Percentiles rank a stretch among this genome's conserved stretches.
phyloP scores from a whole-genome alignment of 2,113 vertebrate species.

The Scytalopus superciliaris region DNA sequence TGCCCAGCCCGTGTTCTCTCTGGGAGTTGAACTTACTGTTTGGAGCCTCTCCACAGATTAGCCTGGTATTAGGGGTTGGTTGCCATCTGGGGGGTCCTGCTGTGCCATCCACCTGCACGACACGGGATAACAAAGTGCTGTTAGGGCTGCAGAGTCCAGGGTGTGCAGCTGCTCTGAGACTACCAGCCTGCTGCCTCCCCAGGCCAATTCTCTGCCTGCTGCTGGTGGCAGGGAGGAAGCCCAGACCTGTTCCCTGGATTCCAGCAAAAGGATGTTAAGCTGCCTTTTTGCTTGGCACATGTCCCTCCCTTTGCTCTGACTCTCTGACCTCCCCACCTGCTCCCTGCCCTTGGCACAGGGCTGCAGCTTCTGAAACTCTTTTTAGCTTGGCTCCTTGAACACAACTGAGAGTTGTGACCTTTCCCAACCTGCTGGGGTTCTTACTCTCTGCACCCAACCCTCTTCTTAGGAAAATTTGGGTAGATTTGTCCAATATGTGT shows the following conservation, averaged over 20 bases:
- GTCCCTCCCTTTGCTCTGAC: background rate
- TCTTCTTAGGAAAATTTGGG: background rate
- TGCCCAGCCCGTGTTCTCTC: background rate
- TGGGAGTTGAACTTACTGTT: background rate
- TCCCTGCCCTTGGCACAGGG: background rate
- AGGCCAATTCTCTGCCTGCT: background rate
- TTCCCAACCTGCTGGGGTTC: background rate
- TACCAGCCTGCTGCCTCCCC: fast-evolving
- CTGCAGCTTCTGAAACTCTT: background rate
- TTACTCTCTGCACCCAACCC: background rate
- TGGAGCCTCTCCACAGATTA: background rate
- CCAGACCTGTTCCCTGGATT: background rate
- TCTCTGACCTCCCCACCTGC: background rate
- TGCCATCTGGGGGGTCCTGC: background rate
- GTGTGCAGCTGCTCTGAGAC: background rate
- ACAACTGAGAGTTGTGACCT: background rate
- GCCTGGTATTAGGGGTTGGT: background rate
- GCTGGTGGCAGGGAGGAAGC: background rate
- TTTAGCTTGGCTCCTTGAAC: background rate
- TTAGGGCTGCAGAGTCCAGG: background rate
- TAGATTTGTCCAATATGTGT: background rate
- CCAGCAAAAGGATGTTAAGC: background rate
- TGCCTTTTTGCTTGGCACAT: background rate
- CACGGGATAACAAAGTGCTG: background rate
- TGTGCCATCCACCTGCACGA: background rate